A percentile compares a stretch with the other conserved stretches of the same genome.
These are phyloP conservation scores for Drosophila hamatofila DNA, from an alignment of 2,888 invertebrate genomes.

Conservation along the genomic window DNA sequence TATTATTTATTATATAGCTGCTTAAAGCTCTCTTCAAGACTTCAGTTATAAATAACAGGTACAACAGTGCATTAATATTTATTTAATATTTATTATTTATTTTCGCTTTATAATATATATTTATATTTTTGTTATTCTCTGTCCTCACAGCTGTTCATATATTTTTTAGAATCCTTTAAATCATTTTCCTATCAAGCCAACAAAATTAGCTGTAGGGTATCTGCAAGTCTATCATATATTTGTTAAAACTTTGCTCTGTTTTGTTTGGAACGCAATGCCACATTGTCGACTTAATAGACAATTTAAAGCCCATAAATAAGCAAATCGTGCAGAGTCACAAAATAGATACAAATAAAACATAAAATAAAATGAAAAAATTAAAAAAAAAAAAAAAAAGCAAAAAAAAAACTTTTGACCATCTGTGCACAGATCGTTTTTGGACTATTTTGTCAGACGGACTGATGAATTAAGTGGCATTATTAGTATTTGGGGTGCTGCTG, in stretches of 20 bases:
- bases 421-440: constrained; percentile 47
- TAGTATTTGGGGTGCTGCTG: constrained; percentile 36
- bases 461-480: constrained; percentile 67
- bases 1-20: too few species aligned
- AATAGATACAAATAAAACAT: constrained; percentile 36
- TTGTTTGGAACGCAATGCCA: constrained; percentile 71
- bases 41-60: too few species aligned
- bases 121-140: too few species aligned
- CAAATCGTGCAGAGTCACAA: constrained; percentile 62
- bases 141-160: neutral
- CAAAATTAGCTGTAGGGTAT: constrained; percentile 14
- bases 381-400: neutral
- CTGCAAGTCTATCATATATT: neutral
- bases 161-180: neutral
- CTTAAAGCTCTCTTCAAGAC: too few species aligned
- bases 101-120: too few species aligned
- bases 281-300: constrained; percentile 80
- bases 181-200: neutral
- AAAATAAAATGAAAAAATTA: constrained; percentile 4
- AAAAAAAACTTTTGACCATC: constrained; percentile 52
- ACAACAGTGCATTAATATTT: too few species aligned
- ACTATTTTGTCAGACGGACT: constrained; percentile 56
- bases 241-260: constrained; percentile 22
- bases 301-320: constrained; percentile 81
- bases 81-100: too few species aligned